Conservation (phyloP, 35 echinoderm and acorn worm species). For the Apostichopus japonicus region DNA sequence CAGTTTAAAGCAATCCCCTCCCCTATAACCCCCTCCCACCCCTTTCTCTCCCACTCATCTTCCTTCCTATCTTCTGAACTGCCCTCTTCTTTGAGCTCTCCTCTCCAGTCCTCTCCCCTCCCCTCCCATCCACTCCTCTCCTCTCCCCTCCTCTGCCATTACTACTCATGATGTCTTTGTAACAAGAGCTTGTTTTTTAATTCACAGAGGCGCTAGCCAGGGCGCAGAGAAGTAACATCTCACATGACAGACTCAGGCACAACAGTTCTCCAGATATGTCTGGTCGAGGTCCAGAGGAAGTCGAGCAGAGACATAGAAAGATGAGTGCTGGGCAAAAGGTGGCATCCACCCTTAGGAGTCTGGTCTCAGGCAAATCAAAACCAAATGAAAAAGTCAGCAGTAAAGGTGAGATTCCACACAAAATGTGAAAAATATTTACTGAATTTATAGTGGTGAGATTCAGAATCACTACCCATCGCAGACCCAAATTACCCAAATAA, state of each 20-base stretch:
- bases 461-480: too few species aligned
- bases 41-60: too few species aligned
- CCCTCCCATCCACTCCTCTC: background rate
- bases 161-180: background rate
- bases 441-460: too few species aligned
- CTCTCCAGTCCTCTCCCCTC: background rate
- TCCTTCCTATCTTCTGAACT: too few species aligned
- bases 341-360: constrained; percentile 32
- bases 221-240: background rate
- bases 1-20: too few species aligned
- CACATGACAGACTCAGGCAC: background rate
- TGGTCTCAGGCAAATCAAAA: constrained; percentile 28
- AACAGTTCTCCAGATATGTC: constrained; percentile 3
- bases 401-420: background rate
- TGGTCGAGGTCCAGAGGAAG: background rate
- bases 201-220: background rate
- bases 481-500: too few species aligned
- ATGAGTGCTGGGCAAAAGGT: constrained; percentile 17
- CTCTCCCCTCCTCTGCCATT: background rate
- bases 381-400: constrained; percentile 16
- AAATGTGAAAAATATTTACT: too few species aligned
- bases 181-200: background rate
- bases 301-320: background rate
- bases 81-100: too few species aligned
- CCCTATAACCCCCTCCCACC: too few species aligned